Evolutionary conservation across 2,797 vertebrate genomes (phyloP), one percentile per base, ranked within the genome.

Genomic region (Etheostoma nigrum): DNA sequence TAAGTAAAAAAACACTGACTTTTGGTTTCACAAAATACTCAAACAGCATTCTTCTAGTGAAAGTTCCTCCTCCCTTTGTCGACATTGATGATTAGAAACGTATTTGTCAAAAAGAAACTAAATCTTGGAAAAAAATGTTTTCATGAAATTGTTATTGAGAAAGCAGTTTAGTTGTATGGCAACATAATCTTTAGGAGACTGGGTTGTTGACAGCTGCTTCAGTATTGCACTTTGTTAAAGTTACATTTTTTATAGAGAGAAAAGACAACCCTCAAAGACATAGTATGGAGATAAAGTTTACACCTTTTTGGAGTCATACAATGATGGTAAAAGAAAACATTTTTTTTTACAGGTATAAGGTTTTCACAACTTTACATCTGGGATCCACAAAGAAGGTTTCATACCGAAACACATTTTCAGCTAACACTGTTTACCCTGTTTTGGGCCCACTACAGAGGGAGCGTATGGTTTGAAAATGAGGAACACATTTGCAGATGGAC

Each of bases 401-500:
- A 33, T 44, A 21, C 25, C 15, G 16, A 57, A 60, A 72, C 27
- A 52, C 4, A 11, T 71, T 71, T 67, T 33, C 54, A 62, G 5
- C 53, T 30, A 57, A 59, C 3, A 44, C 13, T 0, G 7, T 70
- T 61, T 27, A 55, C 66, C 1, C 8, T 59, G 57, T 63, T 27
- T 47, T 40, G 36, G 5, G 27, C 36, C 45, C 16, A 51, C 30
- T 54, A 42, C 57, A 67, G 48, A 49, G 10, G 19, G 7, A 63
- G 45, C 27, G 5, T 53, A 44, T 67, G 62, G 45, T 30, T 40
- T 57, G 47, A 57, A 68, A 64, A 67, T 55, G 15, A 72, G 52
- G 44, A 64, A 76, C 52, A 73, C 30, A 74, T 45, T 68, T 72
- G 60, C 49, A 62, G 49, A 48, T 70, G 60, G 61, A 74, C 68